Percentiles rank a stretch among this genome's conserved stretches.
Evolutionary conservation across 2,797 vertebrate species (phyloP).

Genomic region (Rhabdophis nuchalis): DNA sequence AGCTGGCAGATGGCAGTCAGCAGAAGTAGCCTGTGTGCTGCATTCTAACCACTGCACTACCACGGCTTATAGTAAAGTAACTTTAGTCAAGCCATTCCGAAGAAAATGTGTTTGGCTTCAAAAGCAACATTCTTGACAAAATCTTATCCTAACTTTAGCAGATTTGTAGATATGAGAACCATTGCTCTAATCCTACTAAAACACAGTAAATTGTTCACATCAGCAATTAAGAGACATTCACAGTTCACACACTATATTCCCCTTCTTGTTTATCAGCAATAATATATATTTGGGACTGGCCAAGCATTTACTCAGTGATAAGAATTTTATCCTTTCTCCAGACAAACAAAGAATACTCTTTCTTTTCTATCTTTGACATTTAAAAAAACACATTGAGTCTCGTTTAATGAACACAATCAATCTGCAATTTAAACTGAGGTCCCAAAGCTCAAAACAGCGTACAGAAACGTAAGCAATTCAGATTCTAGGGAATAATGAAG

Average conservation of each 20-base stretch:
- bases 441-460: neutral
- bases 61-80: neutral
- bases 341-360: neutral
- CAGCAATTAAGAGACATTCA: neutral
- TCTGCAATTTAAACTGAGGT: neutral
- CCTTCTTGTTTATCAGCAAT: neutral
- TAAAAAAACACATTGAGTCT: neutral
- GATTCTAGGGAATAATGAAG: neutral
- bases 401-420: neutral
- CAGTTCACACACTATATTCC: neutral
- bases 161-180: neutral
- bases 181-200: neutral
- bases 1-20: too few relatives aligned
- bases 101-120: neutral
- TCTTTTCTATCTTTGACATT: neutral
- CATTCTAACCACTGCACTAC: too few relatives aligned
- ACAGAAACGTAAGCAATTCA: neutral
- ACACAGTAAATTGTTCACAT: neutral
- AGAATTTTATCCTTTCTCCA: neutral
- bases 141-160: neutral
- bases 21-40: too few relatives aligned
- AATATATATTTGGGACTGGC: neutral
- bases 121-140: neutral
- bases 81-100: neutral
- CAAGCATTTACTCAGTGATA: neutral